Conservation (phyloP, 2,797 vertebrate species). For the Dryobates pubescens region DNA sequence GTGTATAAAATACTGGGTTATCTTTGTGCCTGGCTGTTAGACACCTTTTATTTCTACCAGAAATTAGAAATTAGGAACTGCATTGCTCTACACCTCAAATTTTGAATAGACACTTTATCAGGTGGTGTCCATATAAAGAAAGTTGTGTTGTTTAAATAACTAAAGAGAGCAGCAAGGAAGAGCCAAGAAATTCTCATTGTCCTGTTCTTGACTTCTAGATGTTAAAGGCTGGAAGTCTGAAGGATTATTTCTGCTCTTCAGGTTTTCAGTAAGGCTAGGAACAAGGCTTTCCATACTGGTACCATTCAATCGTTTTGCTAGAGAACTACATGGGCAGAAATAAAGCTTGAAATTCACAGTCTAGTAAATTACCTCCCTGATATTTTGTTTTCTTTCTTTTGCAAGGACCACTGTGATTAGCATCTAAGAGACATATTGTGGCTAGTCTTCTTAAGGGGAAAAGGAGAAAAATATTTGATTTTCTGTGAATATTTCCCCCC, state of each 20-base stretch:
- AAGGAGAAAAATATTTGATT: neutral
- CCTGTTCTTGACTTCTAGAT: neutral
- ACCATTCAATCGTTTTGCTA: neutral
- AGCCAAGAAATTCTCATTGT: neutral
- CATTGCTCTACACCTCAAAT: neutral
- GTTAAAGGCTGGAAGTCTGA: neutral
- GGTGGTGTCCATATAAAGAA: neutral
- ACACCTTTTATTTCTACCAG: neutral
- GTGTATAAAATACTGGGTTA: neutral
- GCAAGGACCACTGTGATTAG: neutral
- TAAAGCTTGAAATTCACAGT: neutral
- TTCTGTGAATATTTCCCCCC: neutral
- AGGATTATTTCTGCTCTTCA: neutral
- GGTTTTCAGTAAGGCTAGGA: neutral
- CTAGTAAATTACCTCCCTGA: neutral
- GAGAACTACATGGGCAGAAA: neutral
- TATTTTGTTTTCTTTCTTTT: neutral
- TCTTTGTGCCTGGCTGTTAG: neutral
- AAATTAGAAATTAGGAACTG: neutral
- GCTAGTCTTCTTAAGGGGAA: neutral
- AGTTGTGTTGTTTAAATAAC: neutral
- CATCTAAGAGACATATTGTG: rapidly evolving
- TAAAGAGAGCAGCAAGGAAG: neutral
- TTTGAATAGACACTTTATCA: neutral
- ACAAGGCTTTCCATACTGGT: neutral